These are phyloP conservation scores for Ypsolopha sequella DNA, from an alignment of 2,888 invertebrate genomes.

Conservation along the genomic window DNA sequence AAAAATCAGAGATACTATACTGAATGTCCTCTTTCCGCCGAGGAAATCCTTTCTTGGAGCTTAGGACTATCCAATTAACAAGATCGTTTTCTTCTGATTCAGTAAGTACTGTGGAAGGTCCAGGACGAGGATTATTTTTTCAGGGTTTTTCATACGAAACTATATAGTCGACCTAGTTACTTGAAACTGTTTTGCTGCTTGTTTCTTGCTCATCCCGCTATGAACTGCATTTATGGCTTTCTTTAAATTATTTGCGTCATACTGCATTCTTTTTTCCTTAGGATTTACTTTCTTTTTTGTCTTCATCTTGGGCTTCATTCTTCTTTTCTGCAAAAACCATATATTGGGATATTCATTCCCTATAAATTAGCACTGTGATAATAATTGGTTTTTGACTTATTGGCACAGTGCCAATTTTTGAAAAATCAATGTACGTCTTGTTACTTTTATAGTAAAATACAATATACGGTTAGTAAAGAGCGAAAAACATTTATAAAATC, in stretches of 20 bases:
- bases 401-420: no score
- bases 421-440: no score
- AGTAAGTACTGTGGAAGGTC: background rate
- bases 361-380: no score
- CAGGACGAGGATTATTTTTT: background rate
- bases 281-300: background rate
- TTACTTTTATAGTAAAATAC: no score
- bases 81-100: background rate
- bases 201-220: background rate
- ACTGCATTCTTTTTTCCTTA: background rate
- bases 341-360: no score
- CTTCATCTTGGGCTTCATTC: background rate
- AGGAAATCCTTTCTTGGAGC: background rate
- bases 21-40: background rate
- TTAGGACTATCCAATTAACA: background rate
- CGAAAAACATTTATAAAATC: no score
- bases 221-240: background rate
- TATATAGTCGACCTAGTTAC: background rate
- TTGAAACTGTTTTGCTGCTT: background rate
- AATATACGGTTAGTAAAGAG: no score
- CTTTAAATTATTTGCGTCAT: background rate
- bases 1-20: background rate
- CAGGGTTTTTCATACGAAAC: background rate
- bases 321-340: background rate
- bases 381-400: no score